These are phyloP conservation scores for Heliconius hortense DNA, from an alignment of 2,888 invertebrate genomes.

Conservation along the genomic window DNA sequence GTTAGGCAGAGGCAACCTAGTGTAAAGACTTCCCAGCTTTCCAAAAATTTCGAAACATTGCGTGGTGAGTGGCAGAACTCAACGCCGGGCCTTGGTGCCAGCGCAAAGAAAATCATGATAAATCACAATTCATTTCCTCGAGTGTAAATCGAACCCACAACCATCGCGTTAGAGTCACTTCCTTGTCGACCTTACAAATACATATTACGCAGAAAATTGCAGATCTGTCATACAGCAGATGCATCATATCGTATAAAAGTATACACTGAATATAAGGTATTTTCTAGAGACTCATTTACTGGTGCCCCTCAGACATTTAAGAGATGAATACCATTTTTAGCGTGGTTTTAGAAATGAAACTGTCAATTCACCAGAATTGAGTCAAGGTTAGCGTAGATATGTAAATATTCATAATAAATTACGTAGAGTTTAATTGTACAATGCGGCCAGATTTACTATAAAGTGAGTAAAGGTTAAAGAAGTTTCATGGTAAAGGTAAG, in stretches of 20 bases:
- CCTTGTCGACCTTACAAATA: not conserved
- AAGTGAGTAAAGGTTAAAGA: not conserved
- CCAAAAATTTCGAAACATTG: no score
- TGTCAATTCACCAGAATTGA: constrained; percentile 37
- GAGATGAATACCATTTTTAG: constrained; percentile 38
- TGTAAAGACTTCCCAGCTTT: no score
- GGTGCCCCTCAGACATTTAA: constrained; percentile 36
- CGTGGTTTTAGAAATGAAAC: constrained; percentile 33
- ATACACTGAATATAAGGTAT: constrained; percentile 17
- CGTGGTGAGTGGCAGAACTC: no score
- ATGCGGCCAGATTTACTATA: not conserved
- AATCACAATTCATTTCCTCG: no score
- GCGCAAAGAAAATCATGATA: no score
- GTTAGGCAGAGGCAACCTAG: no score
- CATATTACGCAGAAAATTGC: not conserved
- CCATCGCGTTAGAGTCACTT: no score
- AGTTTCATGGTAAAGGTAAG: no score
- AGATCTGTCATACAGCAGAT: not conserved
- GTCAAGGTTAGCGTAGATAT: constrained; percentile 32
- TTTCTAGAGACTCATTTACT: constrained; percentile 32
- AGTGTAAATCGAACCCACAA: no score
- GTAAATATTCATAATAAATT: constrained; percentile 1
- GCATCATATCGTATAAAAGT: not conserved
- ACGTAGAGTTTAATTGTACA: not conserved
- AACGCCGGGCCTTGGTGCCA: no score